Conservation (phyloP, 2,113 vertebrate species). For the Cyanoderma ruficeps region DNA sequence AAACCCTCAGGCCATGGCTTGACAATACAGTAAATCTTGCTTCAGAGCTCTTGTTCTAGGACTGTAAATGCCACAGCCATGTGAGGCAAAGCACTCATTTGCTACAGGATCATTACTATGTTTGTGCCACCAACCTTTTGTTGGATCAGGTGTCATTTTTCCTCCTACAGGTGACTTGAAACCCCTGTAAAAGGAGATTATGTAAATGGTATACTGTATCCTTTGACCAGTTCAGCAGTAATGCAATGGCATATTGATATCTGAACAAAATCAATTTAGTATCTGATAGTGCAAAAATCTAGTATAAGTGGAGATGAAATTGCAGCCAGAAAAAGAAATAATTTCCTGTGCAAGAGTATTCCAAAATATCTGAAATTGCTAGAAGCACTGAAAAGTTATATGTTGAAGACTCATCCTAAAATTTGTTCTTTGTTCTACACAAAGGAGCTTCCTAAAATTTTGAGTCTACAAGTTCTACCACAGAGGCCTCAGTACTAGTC, state of each 20-base stretch:
- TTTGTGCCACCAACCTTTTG: neutral
- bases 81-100: neutral
- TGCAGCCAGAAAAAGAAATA: neutral
- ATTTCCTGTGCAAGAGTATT: neutral
- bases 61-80: neutral
- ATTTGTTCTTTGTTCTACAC: neutral
- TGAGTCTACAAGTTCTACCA: neutral
- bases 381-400: neutral
- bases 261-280: neutral
- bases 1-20: neutral
- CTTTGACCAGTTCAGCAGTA: neutral
- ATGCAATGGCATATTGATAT: neutral
- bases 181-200: neutral
- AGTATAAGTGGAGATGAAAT: neutral
- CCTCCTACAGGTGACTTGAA: neutral
- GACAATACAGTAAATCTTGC: conserved; percentile 26
- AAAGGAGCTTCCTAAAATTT: neutral
- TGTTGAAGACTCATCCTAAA: neutral
- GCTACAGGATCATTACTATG: neutral
- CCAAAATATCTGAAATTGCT: neutral
- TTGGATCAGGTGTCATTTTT: neutral
- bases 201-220: neutral
- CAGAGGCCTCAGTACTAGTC: neutral
- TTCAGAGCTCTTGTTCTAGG: neutral
- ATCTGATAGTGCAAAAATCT: neutral